phyloP scores from a whole-genome alignment of 2,113 vertebrate species.

The Tapirus terrestris region DNA sequence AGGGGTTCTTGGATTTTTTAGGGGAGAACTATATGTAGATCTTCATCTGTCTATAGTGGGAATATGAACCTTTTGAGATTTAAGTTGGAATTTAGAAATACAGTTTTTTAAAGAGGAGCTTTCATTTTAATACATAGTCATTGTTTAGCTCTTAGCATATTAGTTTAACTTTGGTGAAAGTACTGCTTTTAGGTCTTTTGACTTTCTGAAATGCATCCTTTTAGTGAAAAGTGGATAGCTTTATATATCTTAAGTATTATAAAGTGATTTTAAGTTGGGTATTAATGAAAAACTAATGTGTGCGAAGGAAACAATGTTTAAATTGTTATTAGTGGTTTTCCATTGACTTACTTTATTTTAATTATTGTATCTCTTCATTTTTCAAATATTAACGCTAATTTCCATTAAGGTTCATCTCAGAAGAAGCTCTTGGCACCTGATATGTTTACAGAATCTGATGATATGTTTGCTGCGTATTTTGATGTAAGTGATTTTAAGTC shows the following conservation, averaged over 20 bases:
- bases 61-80: neutral
- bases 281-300: neutral
- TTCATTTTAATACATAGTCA: constrained; percentile 32
- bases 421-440: constrained; percentile 97
- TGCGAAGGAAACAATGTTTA: neutral
- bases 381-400: constrained; percentile 71
- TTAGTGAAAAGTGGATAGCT: neutral
- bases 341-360: neutral
- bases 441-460: constrained; percentile 99
- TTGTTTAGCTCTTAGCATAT: neutral
- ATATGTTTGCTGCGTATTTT: constrained; percentile 98
- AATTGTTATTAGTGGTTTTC: neutral
- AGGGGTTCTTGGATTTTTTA: neutral
- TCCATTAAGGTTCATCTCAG: constrained; percentile 92
- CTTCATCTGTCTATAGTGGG: neutral
- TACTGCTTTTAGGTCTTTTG: neutral
- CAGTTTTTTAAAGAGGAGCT: neutral
- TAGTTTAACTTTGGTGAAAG: neutral
- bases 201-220: neutral
- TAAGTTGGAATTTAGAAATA: neutral
- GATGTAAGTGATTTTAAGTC: constrained; percentile 90
- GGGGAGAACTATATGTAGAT: neutral
- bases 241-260: neutral
- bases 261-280: neutral
- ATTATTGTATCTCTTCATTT: neutral